A percentile compares a stretch with the other conserved stretches of the same genome.
Conservation (phyloP, 2,113 vertebrate species). For the Riparia riparia region DNA sequence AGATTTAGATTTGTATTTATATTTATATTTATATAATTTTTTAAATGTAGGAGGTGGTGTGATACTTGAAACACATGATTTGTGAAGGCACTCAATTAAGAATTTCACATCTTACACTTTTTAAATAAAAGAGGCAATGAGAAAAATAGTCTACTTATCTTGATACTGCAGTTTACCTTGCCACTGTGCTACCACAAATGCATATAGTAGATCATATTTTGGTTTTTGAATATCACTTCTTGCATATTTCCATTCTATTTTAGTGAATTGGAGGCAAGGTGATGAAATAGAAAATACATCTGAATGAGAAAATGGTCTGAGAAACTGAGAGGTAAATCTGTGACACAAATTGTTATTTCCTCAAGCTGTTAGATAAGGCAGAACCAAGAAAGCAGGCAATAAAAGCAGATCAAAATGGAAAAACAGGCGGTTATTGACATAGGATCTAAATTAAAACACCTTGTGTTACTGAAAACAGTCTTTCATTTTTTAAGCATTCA, state of each 20-base stretch:
- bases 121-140: not conserved
- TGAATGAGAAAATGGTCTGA: not conserved
- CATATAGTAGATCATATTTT: not conserved
- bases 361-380: not conserved
- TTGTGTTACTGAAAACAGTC: not conserved
- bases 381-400: not conserved
- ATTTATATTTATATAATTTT: too few species aligned
- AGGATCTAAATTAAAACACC: not conserved
- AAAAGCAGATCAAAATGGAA: not conserved
- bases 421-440: not conserved
- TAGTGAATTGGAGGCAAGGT: not conserved
- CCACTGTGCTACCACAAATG: not conserved
- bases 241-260: not conserved
- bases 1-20: too few species aligned
- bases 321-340: not conserved
- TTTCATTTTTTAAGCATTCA: not conserved
- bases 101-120: not conserved
- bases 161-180: not conserved
- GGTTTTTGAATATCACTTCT: not conserved
- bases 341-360: not conserved
- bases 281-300: not conserved
- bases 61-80: not conserved
- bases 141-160: not conserved
- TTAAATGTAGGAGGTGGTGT: not conserved
- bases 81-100: not conserved